Evolutionary conservation across 2,797 vertebrate species (phyloP).

Genomic region (Paramormyrops hopkinsi): DNA sequence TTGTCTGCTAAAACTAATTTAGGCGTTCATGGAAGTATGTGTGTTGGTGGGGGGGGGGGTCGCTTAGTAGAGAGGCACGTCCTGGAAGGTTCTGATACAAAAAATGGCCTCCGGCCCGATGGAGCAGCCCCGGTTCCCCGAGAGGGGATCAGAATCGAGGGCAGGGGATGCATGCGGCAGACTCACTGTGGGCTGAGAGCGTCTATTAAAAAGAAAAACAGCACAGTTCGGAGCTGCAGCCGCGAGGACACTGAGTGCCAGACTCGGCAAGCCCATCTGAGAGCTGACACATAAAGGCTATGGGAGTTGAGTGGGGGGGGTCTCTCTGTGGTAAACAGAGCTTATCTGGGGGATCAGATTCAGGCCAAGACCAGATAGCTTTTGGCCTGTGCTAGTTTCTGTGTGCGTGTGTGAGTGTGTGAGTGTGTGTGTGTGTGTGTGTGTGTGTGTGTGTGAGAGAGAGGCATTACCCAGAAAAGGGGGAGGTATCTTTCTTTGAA

Average conservation of each 20-base stretch:
- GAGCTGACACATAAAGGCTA: neutral
- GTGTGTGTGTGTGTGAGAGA: neutral
- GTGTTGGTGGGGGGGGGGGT: neutral
- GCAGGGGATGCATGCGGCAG: neutral
- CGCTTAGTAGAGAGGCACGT: neutral
- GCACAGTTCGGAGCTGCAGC: neutral
- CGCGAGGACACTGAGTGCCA: neutral
- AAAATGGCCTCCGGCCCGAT: neutral
- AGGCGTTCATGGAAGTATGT: neutral
- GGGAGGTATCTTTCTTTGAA: neutral
- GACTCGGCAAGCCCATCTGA: neutral
- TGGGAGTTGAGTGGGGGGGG: neutral
- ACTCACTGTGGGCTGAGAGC: neutral
- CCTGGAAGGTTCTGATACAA: neutral
- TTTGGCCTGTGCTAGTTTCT: neutral
- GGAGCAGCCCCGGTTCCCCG: neutral
- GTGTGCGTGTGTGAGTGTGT: no score
- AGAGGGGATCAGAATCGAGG: neutral
- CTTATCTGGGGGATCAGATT: neutral
- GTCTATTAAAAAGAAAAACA: neutral
- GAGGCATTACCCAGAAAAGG: neutral
- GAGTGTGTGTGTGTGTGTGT: neutral
- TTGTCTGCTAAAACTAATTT: neutral
- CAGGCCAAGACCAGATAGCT: conserved; percentile 1
- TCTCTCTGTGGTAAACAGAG: neutral